Evolutionary conservation across 2,888 invertebrate species (phyloP), one percentile per base, ranked within the genome.

Genomic region (Calliphora vomitoria): DNA sequence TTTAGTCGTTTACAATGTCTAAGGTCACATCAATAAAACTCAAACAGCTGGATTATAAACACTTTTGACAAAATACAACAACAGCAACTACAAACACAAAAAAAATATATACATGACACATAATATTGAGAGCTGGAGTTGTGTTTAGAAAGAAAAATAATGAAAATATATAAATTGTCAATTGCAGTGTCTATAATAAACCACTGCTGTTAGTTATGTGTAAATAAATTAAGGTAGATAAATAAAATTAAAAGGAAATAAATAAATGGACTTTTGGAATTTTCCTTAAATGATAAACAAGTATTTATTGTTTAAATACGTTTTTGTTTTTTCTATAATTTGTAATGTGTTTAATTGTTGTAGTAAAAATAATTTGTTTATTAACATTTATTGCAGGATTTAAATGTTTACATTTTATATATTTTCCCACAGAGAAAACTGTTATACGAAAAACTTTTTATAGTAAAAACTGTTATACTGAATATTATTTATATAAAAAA

Each of bases 11-110:
- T 69, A 44, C 31, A 31, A 35, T 35, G 53, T 64, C 82, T 74
- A 74, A 85, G 82, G 84, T 87, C 82, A 85, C 68, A 68, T 68
- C 76, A 74, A 78, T 84, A 84, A 87, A 84, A 82, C 38, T 53
- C 25, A 62, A 66, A 79, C 72, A 68, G 74, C 75, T 60, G 44
- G 55, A 60, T 75, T 69, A 60, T 50, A 69, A 69, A 66, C 74
- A 62, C 44, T 79, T 68, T 66, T 44, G 18, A 41, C 72, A 53
- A 15, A 15, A 50, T 41, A 78, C 2, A 38, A 38, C 13, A 18
- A 10, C 44, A 25, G 47, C 20, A 53, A 76, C 6, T 38, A 50
- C 11, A 47, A 1, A 53, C 35, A 62, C 4, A 55, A 20, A 55
- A 15, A 47, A 50, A 50, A 50, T 1, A 25, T 25, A 15, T 25